These are phyloP conservation scores for Canis aureus DNA, from an alignment of 2,113 vertebrate species.

Conservation along the genomic window DNA sequence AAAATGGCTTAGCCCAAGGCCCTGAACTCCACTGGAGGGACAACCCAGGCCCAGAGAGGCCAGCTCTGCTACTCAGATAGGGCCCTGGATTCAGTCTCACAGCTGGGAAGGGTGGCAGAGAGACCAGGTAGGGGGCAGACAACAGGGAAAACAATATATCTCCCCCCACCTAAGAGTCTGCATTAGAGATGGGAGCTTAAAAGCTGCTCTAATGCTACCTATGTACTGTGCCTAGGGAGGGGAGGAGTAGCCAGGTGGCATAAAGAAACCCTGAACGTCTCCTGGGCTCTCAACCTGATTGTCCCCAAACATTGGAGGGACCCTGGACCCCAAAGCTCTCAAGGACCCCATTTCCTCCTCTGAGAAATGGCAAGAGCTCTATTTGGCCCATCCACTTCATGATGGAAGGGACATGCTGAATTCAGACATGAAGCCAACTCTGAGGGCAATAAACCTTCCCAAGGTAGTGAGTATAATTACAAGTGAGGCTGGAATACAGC, in stretches of 20 bases:
- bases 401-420: background rate
- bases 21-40: background rate
- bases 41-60: background rate
- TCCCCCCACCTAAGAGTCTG: background rate
- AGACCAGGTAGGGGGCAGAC: background rate
- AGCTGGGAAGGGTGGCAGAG: background rate
- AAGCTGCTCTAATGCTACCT: background rate
- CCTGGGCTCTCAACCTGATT: background rate
- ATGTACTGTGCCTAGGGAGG: background rate
- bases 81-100: background rate
- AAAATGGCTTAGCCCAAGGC: background rate
- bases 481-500: background rate
- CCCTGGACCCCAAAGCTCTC: background rate
- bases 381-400: background rate
- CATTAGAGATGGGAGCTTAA: background rate
- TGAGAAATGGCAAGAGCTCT: background rate
- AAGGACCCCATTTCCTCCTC: background rate
- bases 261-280: background rate
- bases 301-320: background rate
- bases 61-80: background rate
- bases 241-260: background rate
- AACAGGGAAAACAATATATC: background rate
- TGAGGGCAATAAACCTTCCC: background rate
- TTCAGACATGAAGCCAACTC: background rate
- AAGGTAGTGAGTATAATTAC: background rate